Evolutionary conservation across 1,140 invertebrate species (phyloP), one percentile per base, ranked within the genome.

Genomic region (Platorchestia sp.): DNA sequence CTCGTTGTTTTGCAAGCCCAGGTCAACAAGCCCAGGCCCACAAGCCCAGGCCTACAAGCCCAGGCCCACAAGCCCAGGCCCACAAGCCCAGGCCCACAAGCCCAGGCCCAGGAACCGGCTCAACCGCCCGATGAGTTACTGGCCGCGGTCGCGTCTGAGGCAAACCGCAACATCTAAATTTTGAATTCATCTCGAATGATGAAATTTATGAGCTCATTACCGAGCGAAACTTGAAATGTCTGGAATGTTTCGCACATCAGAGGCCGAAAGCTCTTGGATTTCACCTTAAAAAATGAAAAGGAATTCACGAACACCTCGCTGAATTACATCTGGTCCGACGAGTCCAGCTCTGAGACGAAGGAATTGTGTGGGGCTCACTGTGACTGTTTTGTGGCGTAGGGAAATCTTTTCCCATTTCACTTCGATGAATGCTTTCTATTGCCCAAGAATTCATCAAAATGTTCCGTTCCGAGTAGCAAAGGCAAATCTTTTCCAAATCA

Each of bases 201-300:
- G 6, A 93, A 45, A 93, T 93, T 93, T 93, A 93, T 47, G 91
- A 45, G 43, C 91, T 47, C 91, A 93, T 93, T 93, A 93, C 91
- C 45, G 43, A 45, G 91, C 91, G 44, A 44, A 89, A 89, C 87
- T 89, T 44, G 91, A 93, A 45, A 93, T 93, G 43, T 40, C 45
- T 93, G 91, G 91, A 45, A 93, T 93, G 91, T 47, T 42, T 41
- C n/a, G n/a, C 43, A 75, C 59, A 19, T 75, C 27, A 36, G 59
- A 10, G 59, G 36, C 14, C 59, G 36, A 75, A 75, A 27, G 59
- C 59, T 27, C 27, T 75, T 75, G 59, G 36, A 75, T 75, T 75
- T 75, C 59, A 36, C 14, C 59, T 75, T 27, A 75, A 51, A 51
- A 19, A 51, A 51, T 51, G 36, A 75, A 75, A 75, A 27, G 3